Evolutionary conservation across 2,888 invertebrate genomes (phyloP), one percentile per base, ranked within the genome.

Genomic region (Ctenicera cuprea): DNA sequence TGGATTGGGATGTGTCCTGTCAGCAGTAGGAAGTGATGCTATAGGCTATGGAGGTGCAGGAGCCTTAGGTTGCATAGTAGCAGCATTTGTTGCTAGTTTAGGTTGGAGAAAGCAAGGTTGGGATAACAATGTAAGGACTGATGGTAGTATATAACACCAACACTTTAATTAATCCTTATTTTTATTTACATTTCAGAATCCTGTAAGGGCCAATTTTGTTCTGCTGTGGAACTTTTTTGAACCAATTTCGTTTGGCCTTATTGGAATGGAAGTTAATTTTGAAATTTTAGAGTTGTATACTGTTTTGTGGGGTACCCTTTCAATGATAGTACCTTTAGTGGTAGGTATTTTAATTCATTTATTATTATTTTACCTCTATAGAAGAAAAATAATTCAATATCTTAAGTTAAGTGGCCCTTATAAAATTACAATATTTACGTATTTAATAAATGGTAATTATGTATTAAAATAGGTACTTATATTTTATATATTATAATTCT

Each of bases 201-300:
- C 89, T 62, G 89, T 94, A 14, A 88, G 89, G 52, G 87, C 87
- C 57, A 88, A 89, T 18, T 88, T 92, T 54, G 89, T 89, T 65
- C 84, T 90, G 41, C 79, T 94, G 61, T 95, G 95, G 95, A 89
- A 91, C 81, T 88, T 94, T 67, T 90, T 93, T 81, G 93, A 95
- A 83, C 94, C 94, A 5, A 88, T 94, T 74, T 89, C 95, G 41
- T 94, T 94, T 83, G 92, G 93, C 20, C 88, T 95, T 52, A 95
- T 95, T 80, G 95, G 94, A 9, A 91, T 93, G 74, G 94, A 94
- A 86, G 91, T 95, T 69, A 89, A 92, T 84, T 89, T 93, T 66
- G 80, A 81, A 8, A 84, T 89, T 77, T 81, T 91, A 79, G 89
- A 88, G 81, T 82, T 81, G 45, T 81, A 82, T 76, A 87, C 87